Base-by-base conservation (phyloP, 1,140 invertebrate species). In the Drosophila pachea region DNA sequence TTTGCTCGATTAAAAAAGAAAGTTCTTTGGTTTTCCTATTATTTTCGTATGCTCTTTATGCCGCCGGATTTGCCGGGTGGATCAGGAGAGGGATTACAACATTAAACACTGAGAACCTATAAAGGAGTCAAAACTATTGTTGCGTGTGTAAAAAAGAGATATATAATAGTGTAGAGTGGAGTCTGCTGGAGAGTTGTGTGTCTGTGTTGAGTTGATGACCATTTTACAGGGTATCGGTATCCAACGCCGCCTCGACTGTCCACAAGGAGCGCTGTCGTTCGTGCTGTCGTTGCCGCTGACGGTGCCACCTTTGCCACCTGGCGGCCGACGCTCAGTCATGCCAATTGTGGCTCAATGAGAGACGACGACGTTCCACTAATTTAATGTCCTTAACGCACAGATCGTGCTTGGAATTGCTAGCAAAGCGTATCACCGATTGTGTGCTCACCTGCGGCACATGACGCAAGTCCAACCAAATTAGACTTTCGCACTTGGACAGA, bases 401-500 rank as follows among this genome's bases (percentile, higher is more conserved):
- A 88, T 95, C 93, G 77, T 94, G 93, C 74, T 93, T 92, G 62
- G 93, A 94, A 76, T 94, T 94, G 62, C 93, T 94, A 1, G 94
- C 94, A 74, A 95, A 96, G 73, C 94, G 95, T 74, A 94, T 94
- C 2, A 96, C 92, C 5, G 94, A 94, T 64, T 95, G 93, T 4
- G 93, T 94, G 5, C 94, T 94, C 6, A 96, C 93, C 73, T 95
- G 93, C 7, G 94, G 93, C 5, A 94, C 93, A 73, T 95, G 94
- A 87, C 95, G 91, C 33, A 95, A 90, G 82, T 96, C 95, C 68
- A 96, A 86, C 61, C 93, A 90, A 45, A 91, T 91, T 2, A 95
- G 86, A 52, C 91, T 91, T 52, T 92, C 91, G 61, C 88, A 89
- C 68, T 93, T 91, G 3, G 92, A 90, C 12, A 97, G 90, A 79